These are phyloP conservation scores for Eumeta japonica DNA, from an alignment of 1,140 invertebrate genomes.

Conservation along the genomic window DNA sequence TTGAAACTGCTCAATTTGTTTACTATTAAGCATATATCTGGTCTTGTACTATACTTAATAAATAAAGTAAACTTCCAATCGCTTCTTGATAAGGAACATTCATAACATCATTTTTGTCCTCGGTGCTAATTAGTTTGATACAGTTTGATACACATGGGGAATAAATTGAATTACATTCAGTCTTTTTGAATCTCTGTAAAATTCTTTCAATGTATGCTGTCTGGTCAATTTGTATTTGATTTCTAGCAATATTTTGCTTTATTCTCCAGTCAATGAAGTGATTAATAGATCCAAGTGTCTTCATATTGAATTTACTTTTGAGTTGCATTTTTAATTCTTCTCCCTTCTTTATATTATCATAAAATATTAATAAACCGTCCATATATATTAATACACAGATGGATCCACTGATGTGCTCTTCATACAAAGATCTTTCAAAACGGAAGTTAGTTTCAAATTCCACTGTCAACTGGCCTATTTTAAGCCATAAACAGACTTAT, in stretches of 20 bases:
- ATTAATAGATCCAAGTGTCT: slow-evolving; percentile 11
- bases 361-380: slow-evolving; percentile 22
- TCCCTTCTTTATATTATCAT: slow-evolving; percentile 12
- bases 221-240: slow-evolving; percentile 26
- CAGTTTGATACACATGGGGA: slow-evolving; percentile 28
- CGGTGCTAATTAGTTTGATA: slow-evolving; percentile 16
- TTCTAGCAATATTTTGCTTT: slow-evolving; percentile 11
- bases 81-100: slow-evolving; percentile 22
- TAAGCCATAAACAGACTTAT: slow-evolving; percentile 34
- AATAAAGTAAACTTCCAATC: slow-evolving; percentile 22
- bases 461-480: slow-evolving; percentile 27
- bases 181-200: slow-evolving; percentile 29
- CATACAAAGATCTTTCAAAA: slow-evolving; percentile 12
- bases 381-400: slow-evolving; percentile 26
- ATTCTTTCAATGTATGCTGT: slow-evolving; percentile 29
- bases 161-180: slow-evolving; percentile 25
- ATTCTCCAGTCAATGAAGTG: slow-evolving; percentile 31
- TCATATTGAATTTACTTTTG: slow-evolving; percentile 25
- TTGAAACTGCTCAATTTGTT: slow-evolving; percentile 18
- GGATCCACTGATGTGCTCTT: slow-evolving; percentile 17
- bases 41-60: slow-evolving; percentile 18
- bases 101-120: slow-evolving; percentile 8
- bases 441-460: slow-evolving; percentile 20
- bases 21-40: slow-evolving; percentile 20
- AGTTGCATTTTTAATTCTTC: slow-evolving; percentile 20